phyloP scores from a whole-genome alignment of 1,140 invertebrate species.

The Pseudomyrmex dendroicus region DNA sequence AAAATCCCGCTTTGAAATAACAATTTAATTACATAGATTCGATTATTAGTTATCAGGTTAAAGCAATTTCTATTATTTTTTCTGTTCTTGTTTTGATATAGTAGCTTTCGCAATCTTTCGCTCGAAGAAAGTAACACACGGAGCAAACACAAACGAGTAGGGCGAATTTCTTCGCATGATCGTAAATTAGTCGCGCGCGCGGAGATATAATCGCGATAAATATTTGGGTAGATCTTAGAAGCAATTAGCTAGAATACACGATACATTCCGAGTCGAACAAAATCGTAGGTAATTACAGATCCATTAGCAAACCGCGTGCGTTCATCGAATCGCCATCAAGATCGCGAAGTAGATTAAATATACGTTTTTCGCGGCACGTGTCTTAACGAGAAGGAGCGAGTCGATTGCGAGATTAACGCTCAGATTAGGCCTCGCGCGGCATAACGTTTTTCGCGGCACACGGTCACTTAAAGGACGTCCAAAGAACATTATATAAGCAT shows the following conservation, averaged over 20 bases:
- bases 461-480: constrained; percentile 11
- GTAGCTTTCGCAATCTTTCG: too few relatives aligned
- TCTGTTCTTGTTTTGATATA: too few relatives aligned
- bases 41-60: too few relatives aligned
- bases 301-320: constrained; percentile 5
- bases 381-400: neutral
- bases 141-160: neutral
- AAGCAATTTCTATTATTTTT: too few relatives aligned
- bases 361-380: neutral
- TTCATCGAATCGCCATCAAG: neutral
- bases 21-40: too few relatives aligned
- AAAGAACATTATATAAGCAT: constrained; percentile 76
- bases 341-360: neutral
- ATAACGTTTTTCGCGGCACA: neutral
- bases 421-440: neutral
- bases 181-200: constrained; percentile 2
- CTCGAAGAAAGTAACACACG: neutral
- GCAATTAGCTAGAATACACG: constrained; percentile 22
- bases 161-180: neutral
- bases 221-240: neutral
- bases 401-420: constrained; percentile 9
- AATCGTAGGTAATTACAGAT: constrained; percentile 18
- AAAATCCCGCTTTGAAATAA: too few relatives aligned
- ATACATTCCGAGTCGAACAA: neutral
- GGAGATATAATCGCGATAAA: constrained; percentile 27